Evolutionary conservation across 1,140 invertebrate species (phyloP).

Genomic region (Drosophila sulfurigaster): DNA sequence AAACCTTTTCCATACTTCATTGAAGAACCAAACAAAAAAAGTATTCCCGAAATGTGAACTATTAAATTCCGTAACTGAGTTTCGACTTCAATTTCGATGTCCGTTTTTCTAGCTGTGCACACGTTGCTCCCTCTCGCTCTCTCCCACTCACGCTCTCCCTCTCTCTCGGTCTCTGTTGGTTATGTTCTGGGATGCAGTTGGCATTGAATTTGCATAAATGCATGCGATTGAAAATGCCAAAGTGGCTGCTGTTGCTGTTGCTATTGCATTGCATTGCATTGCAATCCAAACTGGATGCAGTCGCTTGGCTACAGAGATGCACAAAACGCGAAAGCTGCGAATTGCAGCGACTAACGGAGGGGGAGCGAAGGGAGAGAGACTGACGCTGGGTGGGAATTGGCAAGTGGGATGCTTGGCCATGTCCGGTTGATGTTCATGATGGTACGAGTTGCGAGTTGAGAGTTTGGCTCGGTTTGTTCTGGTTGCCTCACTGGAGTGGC

Average conservation of each 20-base stretch:
- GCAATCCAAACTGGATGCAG: conserved; percentile 50
- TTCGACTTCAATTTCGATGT: no score
- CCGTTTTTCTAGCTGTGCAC: no score
- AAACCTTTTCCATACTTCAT: no score
- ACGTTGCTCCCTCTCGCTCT: no score
- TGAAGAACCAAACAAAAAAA: no score
- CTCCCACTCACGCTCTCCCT: no score
- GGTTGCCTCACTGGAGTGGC: background rate
- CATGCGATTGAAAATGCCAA: conserved; percentile 59
- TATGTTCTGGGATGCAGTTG: conserved; percentile 50
- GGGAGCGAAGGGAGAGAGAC: no score
- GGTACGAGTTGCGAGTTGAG: background rate
- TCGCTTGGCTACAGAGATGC: conserved; percentile 8
- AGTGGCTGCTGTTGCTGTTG: conserved; percentile 52
- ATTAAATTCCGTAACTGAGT: no score
- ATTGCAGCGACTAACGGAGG: conserved; percentile 2
- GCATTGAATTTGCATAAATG: conserved; percentile 67
- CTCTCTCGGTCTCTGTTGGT: background rate
- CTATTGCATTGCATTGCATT: conserved; percentile 23
- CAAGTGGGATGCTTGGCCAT: conserved; percentile 2
- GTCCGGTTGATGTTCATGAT: background rate
- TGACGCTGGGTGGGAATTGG: background rate
- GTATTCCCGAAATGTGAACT: no score
- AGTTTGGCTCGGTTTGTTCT: background rate
- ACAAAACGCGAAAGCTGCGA: conserved; percentile 40